phyloP scores from a whole-genome alignment of 1,140 invertebrate genomes.

The Aphelinus certus region DNA sequence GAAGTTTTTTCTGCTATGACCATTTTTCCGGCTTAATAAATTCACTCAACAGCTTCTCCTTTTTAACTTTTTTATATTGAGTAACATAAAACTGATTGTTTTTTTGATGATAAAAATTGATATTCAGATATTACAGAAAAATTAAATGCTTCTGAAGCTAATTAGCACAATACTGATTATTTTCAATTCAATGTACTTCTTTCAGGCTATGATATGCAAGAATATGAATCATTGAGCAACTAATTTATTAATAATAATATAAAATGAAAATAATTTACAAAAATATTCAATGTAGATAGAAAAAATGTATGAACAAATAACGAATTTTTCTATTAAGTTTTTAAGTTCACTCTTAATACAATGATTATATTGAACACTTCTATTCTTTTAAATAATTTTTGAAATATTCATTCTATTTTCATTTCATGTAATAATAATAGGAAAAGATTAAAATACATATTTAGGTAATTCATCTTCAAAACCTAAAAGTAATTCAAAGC shows the following conservation, averaged over 20 bases:
- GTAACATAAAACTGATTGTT: background rate
- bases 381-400: constrained; percentile 30
- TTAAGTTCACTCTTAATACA: constrained; percentile 13
- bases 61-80: background rate
- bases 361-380: constrained; percentile 25
- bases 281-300: constrained; percentile 28
- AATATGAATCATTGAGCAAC: constrained; percentile 21
- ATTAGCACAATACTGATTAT: constrained; percentile 32
- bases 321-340: background rate
- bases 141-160: constrained; percentile 10
- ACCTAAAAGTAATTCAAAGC: background rate
- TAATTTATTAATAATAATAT: constrained; percentile 7
- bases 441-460: constrained; percentile 13
- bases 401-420: constrained; percentile 25
- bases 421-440: constrained; percentile 14
- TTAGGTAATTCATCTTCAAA: constrained; percentile 15
- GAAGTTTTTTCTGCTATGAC: too few relatives aligned
- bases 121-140: constrained; percentile 18
- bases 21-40: too few relatives aligned
- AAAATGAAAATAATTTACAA: constrained; percentile 15
- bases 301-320: constrained; percentile 30
- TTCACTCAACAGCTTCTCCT: too few relatives aligned
- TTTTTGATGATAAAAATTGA: background rate
- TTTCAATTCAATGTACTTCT: constrained; percentile 29
- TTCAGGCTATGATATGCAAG: constrained; percentile 22